Percentiles rank a stretch among this genome's conserved stretches.
Conservation (phyloP, 2,113 vertebrate genomes). For the Orthonyx spaldingii region DNA sequence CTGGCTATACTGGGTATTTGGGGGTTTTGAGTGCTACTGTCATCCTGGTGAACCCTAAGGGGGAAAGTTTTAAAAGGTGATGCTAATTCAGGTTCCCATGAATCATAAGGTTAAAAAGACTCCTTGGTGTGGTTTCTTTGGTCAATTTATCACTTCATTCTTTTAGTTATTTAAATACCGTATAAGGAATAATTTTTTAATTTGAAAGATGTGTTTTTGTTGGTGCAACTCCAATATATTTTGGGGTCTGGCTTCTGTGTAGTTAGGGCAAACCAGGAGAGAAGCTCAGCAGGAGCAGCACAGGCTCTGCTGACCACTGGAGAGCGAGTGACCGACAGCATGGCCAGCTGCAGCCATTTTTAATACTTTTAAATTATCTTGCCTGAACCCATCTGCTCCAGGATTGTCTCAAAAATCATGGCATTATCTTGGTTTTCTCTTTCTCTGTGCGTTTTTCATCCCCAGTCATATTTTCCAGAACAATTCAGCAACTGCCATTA, state of each 20-base stretch:
- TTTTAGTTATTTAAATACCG: background rate
- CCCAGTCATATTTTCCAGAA: background rate
- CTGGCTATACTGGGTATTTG: background rate
- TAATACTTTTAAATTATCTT: background rate
- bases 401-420: background rate
- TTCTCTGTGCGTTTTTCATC: background rate
- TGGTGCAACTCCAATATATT: background rate
- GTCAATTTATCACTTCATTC: background rate
- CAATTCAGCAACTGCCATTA: background rate
- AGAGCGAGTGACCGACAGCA: background rate
- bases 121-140: background rate
- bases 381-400: background rate
- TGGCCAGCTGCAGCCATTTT: background rate
- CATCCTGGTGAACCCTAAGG: background rate
- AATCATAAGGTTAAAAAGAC: background rate
- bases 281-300: background rate
- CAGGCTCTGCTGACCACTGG: background rate
- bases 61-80: background rate
- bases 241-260: background rate
- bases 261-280: background rate
- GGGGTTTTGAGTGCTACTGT: fast-evolving
- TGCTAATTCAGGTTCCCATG: background rate
- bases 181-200: background rate
- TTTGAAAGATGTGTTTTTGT: background rate
- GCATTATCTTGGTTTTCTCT: background rate